Percentiles rank a stretch among this genome's conserved stretches.
Evolutionary conservation across 2,888 invertebrate genomes (phyloP).

Genomic region (Gnatocerus cornutus): DNA sequence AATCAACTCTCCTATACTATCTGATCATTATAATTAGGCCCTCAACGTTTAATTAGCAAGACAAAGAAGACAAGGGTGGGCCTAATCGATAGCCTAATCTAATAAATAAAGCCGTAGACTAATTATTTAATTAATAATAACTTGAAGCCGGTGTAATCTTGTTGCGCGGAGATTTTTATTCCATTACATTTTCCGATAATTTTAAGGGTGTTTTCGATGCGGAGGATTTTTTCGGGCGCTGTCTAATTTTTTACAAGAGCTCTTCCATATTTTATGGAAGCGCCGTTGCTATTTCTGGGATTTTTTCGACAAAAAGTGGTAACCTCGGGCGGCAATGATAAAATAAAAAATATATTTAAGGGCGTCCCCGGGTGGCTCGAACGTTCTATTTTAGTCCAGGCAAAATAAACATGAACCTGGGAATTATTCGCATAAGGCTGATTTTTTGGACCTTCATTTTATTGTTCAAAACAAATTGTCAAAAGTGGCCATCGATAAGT

Average conservation of each 20-base stretch:
- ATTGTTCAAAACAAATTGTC: neutral
- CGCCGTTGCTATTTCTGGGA: slow-evolving; percentile 11
- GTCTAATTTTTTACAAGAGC: slow-evolving; percentile 18
- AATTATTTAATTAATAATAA: slow-evolving; percentile 45
- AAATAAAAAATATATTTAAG: slow-evolving; percentile 33
- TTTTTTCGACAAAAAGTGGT: slow-evolving; percentile 12
- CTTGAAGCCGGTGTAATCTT: slow-evolving; percentile 21
- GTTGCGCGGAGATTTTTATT: slow-evolving; percentile 15
- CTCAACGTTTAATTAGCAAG: slow-evolving; percentile 43
- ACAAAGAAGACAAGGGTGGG: slow-evolving; percentile 46
- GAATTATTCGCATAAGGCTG: neutral
- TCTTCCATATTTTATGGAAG: slow-evolving; percentile 6
- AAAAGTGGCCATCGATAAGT: neutral
- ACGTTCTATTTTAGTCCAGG: slow-evolving; percentile 5
- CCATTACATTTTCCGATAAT: slow-evolving; percentile 9
- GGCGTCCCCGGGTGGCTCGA: slow-evolving; percentile 6
- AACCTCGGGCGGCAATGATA: slow-evolving; percentile 18
- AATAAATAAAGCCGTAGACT: slow-evolving; percentile 42
- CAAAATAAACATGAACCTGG: too few relatives aligned
- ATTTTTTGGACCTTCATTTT: neutral
- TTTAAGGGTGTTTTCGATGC: slow-evolving; percentile 1
- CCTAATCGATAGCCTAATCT: slow-evolving; percentile 38
- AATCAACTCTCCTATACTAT: slow-evolving; percentile 29
- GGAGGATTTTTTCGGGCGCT: slow-evolving; percentile 26
- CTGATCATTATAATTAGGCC: slow-evolving; percentile 41